Evolutionary conservation across 2,797 vertebrate genomes (phyloP).

Genomic region (Characodon lateralis): DNA sequence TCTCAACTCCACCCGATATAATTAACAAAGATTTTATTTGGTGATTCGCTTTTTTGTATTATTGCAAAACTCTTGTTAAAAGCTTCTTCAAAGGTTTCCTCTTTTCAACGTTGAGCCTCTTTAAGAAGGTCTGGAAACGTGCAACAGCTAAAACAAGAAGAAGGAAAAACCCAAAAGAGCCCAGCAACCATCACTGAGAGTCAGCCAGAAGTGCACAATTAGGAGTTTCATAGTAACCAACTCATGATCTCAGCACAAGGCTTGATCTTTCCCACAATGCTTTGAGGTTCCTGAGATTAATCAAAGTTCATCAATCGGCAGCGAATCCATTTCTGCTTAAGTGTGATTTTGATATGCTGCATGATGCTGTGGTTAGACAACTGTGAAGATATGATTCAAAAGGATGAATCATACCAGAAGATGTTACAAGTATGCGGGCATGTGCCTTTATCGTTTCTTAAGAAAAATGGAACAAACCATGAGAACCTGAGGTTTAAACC

Average conservation of each 20-base stretch:
- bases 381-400: constrained; percentile 37
- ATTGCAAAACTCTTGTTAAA: constrained; percentile 47
- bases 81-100: constrained; percentile 20
- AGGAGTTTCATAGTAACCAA: constrained; percentile 52
- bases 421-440: not conserved
- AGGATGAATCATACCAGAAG: constrained; percentile 29
- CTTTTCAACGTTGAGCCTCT: constrained; percentile 46
- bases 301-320: constrained; percentile 42
- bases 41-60: constrained; percentile 21
- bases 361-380: constrained; percentile 17
- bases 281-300: constrained; percentile 33
- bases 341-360: constrained; percentile 18
- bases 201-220: constrained; percentile 46
- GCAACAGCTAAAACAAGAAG: constrained; percentile 29
- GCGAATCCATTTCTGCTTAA: not conserved
- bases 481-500: not conserved
- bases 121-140: constrained; percentile 34
- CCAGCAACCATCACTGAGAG: constrained; percentile 21
- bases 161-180: constrained; percentile 42
- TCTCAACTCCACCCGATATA: constrained; percentile 64
- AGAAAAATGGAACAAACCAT: constrained; percentile 11
- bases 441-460: constrained; percentile 4
- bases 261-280: constrained; percentile 48
- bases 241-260: constrained; percentile 31
- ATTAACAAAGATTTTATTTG: constrained; percentile 40